Conservation (phyloP, 2,113 vertebrate species). For the Tragelaphus scriptus region DNA sequence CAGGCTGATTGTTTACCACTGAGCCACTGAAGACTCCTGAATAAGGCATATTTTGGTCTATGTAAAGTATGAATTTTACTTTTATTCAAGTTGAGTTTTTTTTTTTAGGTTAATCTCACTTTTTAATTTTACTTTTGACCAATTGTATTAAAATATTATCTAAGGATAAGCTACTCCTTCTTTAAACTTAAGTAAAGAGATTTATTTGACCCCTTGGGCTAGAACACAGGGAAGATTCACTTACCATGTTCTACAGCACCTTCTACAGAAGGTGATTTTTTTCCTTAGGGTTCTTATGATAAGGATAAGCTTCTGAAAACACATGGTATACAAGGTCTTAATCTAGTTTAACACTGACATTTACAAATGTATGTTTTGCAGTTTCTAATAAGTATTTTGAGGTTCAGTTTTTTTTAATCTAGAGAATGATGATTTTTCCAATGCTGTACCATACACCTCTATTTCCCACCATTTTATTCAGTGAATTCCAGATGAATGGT, state of each 20-base stretch:
- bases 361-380: background rate
- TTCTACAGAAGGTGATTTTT: background rate
- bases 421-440: background rate
- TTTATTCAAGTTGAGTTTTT: background rate
- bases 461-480: background rate
- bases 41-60: background rate
- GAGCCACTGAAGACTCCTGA: background rate
- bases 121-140: background rate
- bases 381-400: background rate
- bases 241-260: background rate
- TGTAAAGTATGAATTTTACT: background rate
- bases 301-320: background rate
- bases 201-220: background rate
- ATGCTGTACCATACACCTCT: background rate
- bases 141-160: background rate
- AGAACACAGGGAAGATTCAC: background rate
- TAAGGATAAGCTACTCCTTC: background rate
- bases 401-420: background rate
- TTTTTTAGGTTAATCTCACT: background rate
- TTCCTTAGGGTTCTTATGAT: background rate
- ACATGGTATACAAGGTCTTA: background rate
- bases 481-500: background rate
- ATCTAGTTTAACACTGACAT: background rate
- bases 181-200: background rate
- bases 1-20: background rate